A percentile compares a stretch with the other conserved stretches of the same genome.
phyloP scores from a whole-genome alignment of 2,113 vertebrate genomes.

The Zootoca vivipara region DNA sequence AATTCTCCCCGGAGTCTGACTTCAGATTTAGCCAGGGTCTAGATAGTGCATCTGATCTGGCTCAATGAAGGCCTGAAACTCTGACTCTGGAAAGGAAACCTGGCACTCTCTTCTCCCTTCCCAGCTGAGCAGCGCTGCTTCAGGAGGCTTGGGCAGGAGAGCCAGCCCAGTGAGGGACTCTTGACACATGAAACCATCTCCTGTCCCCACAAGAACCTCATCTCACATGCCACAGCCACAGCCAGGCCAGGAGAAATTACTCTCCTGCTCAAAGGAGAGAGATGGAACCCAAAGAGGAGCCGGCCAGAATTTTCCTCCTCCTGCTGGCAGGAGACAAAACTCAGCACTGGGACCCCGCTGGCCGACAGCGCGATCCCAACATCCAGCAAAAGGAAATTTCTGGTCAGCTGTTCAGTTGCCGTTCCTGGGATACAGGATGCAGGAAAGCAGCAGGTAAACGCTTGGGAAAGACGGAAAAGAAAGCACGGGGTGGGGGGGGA shows the following conservation, averaged over 20 bases:
- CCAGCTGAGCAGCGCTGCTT: not conserved
- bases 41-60: not conserved
- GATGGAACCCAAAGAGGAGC: not conserved
- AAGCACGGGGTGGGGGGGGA: too few species aligned
- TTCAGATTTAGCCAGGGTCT: too few species aligned
- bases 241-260: not conserved
- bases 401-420: not conserved
- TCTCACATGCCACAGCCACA: too few species aligned
- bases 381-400: not conserved
- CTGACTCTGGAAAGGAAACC: fast-evolving
- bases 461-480: not conserved
- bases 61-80: not conserved
- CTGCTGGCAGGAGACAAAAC: not conserved
- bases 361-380: not conserved
- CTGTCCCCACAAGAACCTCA: too few species aligned
- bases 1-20: not conserved
- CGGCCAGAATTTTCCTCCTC: not conserved
- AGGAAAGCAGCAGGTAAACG: not conserved
- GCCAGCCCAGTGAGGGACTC: not conserved
- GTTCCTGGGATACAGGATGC: not conserved
- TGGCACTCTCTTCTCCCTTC: not conserved
- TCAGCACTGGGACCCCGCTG: too few species aligned
- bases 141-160: not conserved
- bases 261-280: not conserved
- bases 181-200: not conserved